Evolutionary conservation across 2,888 invertebrate species (phyloP).

Genomic region (Epinotia ramella): DNA sequence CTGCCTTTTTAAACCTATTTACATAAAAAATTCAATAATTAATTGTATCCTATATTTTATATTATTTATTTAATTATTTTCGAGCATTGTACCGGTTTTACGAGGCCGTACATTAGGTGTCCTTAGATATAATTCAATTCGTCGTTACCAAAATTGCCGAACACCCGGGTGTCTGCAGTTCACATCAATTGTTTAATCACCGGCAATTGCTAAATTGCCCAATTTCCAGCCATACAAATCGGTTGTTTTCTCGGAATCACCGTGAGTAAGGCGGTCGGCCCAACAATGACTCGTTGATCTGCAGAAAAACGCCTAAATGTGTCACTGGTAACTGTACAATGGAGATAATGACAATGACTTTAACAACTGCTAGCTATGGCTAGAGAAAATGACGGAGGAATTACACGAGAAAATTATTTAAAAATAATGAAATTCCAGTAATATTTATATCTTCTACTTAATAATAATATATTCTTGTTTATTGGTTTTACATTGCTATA

Average conservation of each 20-base stretch:
- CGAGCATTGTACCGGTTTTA: background rate
- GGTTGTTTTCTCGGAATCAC: slow-evolving; percentile 60
- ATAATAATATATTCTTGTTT: too few relatives aligned
- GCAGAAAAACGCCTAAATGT: slow-evolving; percentile 49
- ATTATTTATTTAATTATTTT: background rate
- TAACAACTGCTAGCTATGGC: background rate
- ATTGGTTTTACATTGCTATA: too few relatives aligned
- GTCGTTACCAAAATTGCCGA: slow-evolving; percentile 49
- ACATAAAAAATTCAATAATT: background rate
- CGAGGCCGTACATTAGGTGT: background rate
- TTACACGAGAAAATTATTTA: background rate
- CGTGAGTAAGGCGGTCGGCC: slow-evolving; percentile 53
- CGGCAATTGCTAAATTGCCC: slow-evolving; percentile 62
- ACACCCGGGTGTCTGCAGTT: slow-evolving; percentile 52
- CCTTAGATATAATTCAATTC: slow-evolving; percentile 45
- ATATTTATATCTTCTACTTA: too few relatives aligned
- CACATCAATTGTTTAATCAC: slow-evolving; percentile 71
- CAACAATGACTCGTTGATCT: slow-evolving; percentile 50
- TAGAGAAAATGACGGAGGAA: slow-evolving; percentile 25
- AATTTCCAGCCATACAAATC: slow-evolving; percentile 55
- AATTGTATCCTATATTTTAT: background rate
- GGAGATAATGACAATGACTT: slow-evolving; percentile 46
- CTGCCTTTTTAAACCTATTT: background rate
- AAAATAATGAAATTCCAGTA: background rate
- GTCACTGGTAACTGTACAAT: slow-evolving; percentile 52